Evolutionary conservation across 2,113 vertebrate species (phyloP).

Genomic region (Rhinolophus ferrumequinum): DNA sequence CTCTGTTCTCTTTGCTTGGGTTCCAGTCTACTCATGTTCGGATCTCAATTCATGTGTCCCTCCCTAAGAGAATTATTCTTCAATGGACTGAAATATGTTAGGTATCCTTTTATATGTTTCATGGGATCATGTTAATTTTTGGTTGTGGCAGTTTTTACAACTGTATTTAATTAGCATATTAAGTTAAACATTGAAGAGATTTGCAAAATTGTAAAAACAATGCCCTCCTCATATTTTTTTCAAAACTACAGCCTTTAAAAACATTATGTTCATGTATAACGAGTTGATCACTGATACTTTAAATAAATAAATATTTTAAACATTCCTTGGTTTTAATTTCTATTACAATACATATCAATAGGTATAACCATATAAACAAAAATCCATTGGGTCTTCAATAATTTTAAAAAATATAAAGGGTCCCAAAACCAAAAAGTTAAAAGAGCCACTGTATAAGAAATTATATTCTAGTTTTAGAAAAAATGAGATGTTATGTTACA

Average conservation of each 20-base stretch:
- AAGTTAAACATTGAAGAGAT: constrained; percentile 56
- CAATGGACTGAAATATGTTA: neutral
- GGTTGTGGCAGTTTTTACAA: constrained; percentile 58
- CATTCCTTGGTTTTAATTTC: neutral
- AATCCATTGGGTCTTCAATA: neutral
- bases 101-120: neutral
- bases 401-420: neutral
- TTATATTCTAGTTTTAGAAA: neutral
- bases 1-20: neutral
- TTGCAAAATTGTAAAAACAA: constrained; percentile 36
- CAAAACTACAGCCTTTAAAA: neutral
- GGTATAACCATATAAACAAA: neutral
- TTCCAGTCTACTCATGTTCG: neutral
- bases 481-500: neutral
- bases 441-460: neutral
- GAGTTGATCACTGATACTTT: neutral
- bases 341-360: neutral
- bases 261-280: neutral
- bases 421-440: neutral
- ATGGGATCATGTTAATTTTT: constrained; percentile 36
- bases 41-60: neutral
- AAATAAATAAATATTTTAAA: neutral
- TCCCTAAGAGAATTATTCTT: constrained; percentile 39
- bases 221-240: neutral
- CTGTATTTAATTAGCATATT: constrained; percentile 62